Conservation (phyloP, 2,888 invertebrate species). For the Athalia cordata region DNA sequence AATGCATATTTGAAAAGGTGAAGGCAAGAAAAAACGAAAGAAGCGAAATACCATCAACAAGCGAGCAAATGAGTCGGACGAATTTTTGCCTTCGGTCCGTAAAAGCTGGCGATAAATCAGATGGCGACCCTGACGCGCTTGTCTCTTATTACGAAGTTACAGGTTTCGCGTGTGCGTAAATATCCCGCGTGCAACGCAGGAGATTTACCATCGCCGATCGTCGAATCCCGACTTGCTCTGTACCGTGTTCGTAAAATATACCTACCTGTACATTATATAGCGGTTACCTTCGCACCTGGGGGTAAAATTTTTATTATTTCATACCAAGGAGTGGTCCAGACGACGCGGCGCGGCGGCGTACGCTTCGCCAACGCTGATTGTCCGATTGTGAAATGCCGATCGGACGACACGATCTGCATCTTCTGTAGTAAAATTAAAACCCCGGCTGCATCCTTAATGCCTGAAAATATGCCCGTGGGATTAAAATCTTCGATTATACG, state of each 20-base stretch:
- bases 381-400: background rate
- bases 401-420: too few relatives aligned
- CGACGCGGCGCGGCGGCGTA: background rate
- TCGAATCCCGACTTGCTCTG: too few relatives aligned
- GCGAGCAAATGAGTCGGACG: conserved; percentile 1
- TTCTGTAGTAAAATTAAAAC: too few relatives aligned
- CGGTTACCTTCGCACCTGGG: conserved; percentile 13
- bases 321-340: conserved; percentile 16
- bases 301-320: conserved; percentile 21
- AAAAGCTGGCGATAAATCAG: conserved; percentile 25
- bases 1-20: too few relatives aligned
- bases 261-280: background rate
- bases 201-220: background rate
- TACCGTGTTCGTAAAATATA: background rate
- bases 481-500: too few relatives aligned
- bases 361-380: background rate
- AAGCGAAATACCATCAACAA: background rate
- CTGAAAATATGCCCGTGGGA: too few relatives aligned
- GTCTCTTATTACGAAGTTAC: background rate
- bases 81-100: conserved; percentile 22
- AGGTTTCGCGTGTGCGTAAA: conserved; percentile 9
- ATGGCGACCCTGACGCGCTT: conserved; percentile 26
- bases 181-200: background rate
- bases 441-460: too few relatives aligned
- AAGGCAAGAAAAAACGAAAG: too few relatives aligned